Evolutionary conservation across 2,888 invertebrate genomes (phyloP), one percentile per base, ranked within the genome.

Genomic region (Latrodectus hesperus): DNA sequence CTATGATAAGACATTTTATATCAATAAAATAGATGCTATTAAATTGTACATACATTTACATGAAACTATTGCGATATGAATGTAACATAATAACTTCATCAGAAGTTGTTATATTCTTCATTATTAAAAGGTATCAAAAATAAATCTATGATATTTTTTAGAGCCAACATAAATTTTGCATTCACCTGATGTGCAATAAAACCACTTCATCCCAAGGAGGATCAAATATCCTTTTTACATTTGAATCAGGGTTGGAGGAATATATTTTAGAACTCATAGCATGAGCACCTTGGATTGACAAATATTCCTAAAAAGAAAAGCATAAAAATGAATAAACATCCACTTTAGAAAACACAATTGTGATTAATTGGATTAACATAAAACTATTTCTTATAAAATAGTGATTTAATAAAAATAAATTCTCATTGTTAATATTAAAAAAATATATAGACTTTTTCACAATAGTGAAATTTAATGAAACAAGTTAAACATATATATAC

Each of bases 191-290:
- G 92, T 97, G 97, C 9, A 94, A 93, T 73, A 94, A 93, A 9
- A 96, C 94, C 64, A 96, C 93, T 91, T 96, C 96, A 92, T 96
- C 96, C 83, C 96, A 93, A 0, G 96, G 96, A 11, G 95, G 93
- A 74, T 95, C 94, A 88, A 97, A 93, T 90, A 95, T 94, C 77
- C 95, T 94, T 90, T 95, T 94, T 1, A 96, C 95, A 49, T 95
- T 93, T 52, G 93, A 93, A 89, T 96, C 96, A 0, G 96, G 95
- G 90, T 94, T 94, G 52, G 82, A 70, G n/a, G 78, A 67, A n/a
- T 71, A 52, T 60, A 89, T 74, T 76, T 72, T 86, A 9, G 86
- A 73, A 67, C 74, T 86, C 22, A n/a, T 22, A 9, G 78, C 82
- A 83, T 89, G 89, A 12, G 64, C 22, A 83, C 86, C 72, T 52